Conservation (phyloP, 2,797 vertebrate species). For the Protosalanx chinensis region DNA sequence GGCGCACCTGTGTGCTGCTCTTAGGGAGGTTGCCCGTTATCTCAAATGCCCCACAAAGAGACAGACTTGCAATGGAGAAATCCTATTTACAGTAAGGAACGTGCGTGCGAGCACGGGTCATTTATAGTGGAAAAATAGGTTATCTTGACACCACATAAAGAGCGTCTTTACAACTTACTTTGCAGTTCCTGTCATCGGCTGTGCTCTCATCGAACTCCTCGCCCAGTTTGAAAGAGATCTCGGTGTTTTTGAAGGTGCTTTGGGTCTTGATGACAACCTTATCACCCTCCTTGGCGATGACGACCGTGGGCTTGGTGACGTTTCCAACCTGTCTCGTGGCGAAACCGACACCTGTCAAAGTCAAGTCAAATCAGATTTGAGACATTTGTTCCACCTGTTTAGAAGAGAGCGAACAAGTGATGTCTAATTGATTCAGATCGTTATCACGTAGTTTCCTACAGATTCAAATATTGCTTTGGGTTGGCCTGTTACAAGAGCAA, state of each 20-base stretch:
- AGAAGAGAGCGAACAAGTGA: too few species aligned
- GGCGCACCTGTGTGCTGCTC: too few species aligned
- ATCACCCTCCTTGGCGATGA: conserved; percentile 86
- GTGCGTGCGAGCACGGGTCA: background rate
- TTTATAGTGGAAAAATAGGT: background rate
- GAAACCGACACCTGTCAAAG: conserved; percentile 81
- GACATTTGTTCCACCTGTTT: background rate
- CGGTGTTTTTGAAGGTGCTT: conserved; percentile 90
- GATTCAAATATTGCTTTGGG: too few species aligned
- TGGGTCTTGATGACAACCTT: conserved; percentile 82
- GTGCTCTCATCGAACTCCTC: conserved; percentile 91
- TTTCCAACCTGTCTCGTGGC: conserved; percentile 89
- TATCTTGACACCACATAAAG: background rate
- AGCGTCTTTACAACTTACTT: conserved; percentile 72
- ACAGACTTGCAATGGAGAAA: background rate
- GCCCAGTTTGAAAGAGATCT: conserved; percentile 87
- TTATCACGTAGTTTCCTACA: too few species aligned
- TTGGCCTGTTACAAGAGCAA: too few species aligned
- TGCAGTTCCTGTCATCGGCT: conserved; percentile 87
- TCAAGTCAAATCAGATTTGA: background rate
- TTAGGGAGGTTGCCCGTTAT: background rate
- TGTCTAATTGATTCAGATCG: too few species aligned
- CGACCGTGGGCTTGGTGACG: conserved; percentile 87
- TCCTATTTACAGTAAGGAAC: background rate
- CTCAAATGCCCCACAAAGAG: background rate